Conservation (phyloP, 2,888 invertebrate genomes). For the Scaptomyza tumidula region DNA sequence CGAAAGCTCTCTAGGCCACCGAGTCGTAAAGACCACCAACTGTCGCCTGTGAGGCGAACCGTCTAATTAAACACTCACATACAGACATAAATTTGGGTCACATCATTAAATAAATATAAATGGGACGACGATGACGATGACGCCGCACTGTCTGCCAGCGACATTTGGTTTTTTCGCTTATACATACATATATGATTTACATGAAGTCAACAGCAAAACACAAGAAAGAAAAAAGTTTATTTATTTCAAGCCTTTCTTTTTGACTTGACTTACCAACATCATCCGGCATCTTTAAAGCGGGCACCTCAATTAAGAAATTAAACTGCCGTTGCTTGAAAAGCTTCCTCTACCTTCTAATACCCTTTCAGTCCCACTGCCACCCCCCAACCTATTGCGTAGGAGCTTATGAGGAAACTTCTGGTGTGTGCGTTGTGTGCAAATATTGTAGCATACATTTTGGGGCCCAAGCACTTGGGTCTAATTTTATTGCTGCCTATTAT, state of each 20-base stretch:
- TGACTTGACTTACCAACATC: constrained; percentile 49
- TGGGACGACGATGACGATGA: constrained; percentile 44
- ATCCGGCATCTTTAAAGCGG: constrained; percentile 65
- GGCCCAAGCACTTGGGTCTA: constrained; percentile 59
- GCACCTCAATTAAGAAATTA: constrained; percentile 79
- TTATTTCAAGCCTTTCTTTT: constrained; percentile 73
- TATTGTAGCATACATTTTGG: constrained; percentile 69
- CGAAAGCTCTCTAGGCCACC: constrained; percentile 21
- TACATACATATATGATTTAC: constrained; percentile 68
- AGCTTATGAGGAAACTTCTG: constrained; percentile 52
- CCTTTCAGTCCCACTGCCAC: neutral
- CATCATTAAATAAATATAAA: constrained; percentile 81
- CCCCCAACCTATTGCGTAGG: constrained; percentile 21
- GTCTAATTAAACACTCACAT: constrained; percentile 78
- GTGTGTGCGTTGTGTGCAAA: constrained; percentile 62
- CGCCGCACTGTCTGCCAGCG: constrained; percentile 53
- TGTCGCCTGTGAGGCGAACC: constrained; percentile 71
- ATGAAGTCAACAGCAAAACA: constrained; percentile 64
- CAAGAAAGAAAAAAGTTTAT: constrained; percentile 67
- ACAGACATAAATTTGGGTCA: constrained; percentile 79
- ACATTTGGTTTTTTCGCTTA: constrained; percentile 43
- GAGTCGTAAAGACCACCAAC: constrained; percentile 76
- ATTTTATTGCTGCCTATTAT: constrained; percentile 75
- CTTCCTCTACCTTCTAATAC: constrained; percentile 3
- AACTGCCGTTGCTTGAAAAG: constrained; percentile 51